Conservation (phyloP, 1,140 invertebrate species). For the Cherax destructor region DNA sequence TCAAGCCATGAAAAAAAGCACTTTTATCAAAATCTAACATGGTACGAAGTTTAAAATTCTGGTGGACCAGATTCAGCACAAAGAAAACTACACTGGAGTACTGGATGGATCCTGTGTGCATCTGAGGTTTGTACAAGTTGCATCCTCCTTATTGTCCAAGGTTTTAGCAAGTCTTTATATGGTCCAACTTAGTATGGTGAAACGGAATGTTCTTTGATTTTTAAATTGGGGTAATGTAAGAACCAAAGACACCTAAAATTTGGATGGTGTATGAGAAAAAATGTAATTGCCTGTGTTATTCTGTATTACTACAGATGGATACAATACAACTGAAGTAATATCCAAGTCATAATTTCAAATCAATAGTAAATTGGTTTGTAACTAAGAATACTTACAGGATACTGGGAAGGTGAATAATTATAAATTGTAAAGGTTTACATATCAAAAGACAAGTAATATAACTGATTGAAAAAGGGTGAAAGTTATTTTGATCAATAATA, state of each 20-base stretch:
- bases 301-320: background rate
- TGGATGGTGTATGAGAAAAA: too few species aligned
- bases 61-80: background rate
- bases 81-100: background rate
- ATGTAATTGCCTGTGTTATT: background rate
- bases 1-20: background rate
- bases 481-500: background rate
- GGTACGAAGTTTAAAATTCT: background rate
- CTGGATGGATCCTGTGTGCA: slow-evolving; percentile 24
- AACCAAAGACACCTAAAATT: background rate
- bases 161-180: background rate
- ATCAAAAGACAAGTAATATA: background rate
- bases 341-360: background rate
- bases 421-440: background rate
- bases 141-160: slow-evolving; percentile 14
- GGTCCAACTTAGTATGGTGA: background rate
- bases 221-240: background rate
- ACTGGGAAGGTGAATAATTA: background rate
- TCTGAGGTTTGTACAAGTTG: slow-evolving; percentile 29
- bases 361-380: background rate
- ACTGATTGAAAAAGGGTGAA: background rate
- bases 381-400: background rate
- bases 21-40: background rate
- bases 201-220: background rate
- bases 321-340: background rate